These are phyloP conservation scores for Pasiphila rectangulata DNA, from an alignment of 2,888 invertebrate species.

Conservation along the genomic window DNA sequence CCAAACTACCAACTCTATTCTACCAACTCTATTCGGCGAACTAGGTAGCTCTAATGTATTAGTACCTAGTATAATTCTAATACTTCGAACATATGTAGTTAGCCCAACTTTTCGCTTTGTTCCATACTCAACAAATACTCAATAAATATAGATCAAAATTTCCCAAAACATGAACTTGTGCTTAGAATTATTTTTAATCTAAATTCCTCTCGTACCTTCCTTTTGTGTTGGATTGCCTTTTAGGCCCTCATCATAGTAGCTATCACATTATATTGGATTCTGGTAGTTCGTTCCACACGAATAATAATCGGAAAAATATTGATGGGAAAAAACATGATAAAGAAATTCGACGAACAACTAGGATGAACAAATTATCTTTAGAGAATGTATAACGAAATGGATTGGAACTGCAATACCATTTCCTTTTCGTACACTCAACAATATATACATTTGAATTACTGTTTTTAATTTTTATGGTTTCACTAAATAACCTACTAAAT, in stretches of 20 bases:
- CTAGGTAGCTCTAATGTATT: too few species aligned
- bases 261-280: conserved; percentile 56
- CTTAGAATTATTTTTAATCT: conserved; percentile 69
- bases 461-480: too few species aligned
- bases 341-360: too few species aligned
- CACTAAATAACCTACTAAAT: too few species aligned
- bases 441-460: too few species aligned
- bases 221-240: conserved; percentile 59
- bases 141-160: conserved; percentile 43
- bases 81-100: not conserved
- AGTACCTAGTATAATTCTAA: too few species aligned
- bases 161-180: conserved; percentile 63
- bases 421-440: too few species aligned
- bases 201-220: conserved; percentile 61
- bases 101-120: not conserved
- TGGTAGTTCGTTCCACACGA: conserved; percentile 57
- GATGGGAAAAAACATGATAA: conserved; percentile 32
- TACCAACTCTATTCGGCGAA: too few species aligned
- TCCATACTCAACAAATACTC: conserved; percentile 36
- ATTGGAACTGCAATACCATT: too few species aligned
- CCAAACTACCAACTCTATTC: too few species aligned
- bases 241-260: conserved; percentile 43
- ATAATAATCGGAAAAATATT: conserved; percentile 46
- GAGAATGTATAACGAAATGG: too few species aligned
- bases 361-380: too few species aligned